Evolutionary conservation across 2,888 invertebrate genomes (phyloP).

Genomic region (Platynereis dumerilii): DNA sequence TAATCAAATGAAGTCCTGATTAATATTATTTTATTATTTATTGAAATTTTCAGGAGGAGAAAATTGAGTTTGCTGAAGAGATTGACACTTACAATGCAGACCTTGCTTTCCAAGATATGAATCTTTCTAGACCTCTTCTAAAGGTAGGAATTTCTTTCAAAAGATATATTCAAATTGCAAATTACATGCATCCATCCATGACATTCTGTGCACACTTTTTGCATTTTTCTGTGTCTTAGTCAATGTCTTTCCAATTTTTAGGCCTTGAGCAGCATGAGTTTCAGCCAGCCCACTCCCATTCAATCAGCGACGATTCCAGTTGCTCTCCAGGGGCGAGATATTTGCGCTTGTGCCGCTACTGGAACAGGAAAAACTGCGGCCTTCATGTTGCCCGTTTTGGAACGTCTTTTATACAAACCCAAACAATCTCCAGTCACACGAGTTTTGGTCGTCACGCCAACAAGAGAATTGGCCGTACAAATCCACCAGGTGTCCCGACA

Average conservation of each 20-base stretch:
- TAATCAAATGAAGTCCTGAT: not conserved
- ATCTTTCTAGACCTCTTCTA: conserved; percentile 89
- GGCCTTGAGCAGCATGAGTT: conserved; percentile 87
- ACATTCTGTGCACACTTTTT: not conserved
- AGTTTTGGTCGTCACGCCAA: conserved; percentile 93
- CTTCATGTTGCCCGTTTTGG: conserved; percentile 96
- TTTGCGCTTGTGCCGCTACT: conserved; percentile 98
- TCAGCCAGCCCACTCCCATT: conserved; percentile 94
- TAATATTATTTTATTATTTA: not conserved
- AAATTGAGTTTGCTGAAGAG: conserved; percentile 55
- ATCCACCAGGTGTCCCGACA: conserved; percentile 94
- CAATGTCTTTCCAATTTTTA: no score
- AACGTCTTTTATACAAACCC: conserved; percentile 87
- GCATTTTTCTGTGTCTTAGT: not conserved
- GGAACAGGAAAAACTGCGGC: conserved; percentile 97
- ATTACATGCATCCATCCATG: not conserved
- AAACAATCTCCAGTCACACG: conserved; percentile 73
- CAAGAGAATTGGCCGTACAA: conserved; percentile 96
- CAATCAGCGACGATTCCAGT: conserved; percentile 95
- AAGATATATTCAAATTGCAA: not conserved
- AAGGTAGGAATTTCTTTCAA: no score
- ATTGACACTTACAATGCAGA: conserved; percentile 53
- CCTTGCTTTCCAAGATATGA: conserved; percentile 76
- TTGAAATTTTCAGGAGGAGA: conserved; percentile 36
- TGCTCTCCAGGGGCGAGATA: conserved; percentile 88